phyloP scores from a whole-genome alignment of 2,888 invertebrate genomes.

The Ophion slaviceki region DNA sequence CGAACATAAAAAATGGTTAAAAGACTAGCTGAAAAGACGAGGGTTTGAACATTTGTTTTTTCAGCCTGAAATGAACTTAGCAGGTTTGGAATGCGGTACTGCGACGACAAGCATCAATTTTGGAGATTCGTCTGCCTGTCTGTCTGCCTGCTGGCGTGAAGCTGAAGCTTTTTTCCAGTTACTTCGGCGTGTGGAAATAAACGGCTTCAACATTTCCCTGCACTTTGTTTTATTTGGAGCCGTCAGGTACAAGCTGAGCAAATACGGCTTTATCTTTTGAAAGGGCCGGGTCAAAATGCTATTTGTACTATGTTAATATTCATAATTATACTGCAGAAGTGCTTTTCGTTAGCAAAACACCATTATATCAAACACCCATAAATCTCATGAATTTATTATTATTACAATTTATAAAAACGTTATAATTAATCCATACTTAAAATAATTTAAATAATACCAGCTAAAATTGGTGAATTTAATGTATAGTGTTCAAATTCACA shows the following conservation, averaged over 20 bases:
- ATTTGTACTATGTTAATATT: background rate
- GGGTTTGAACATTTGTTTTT: background rate
- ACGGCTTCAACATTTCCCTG: background rate
- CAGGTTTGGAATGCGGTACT: background rate
- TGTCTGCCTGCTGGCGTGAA: background rate
- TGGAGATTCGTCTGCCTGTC: background rate
- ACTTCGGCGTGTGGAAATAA: background rate
- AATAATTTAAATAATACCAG: background rate
- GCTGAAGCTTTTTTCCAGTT: background rate
- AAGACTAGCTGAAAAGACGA: background rate
- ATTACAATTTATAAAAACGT: too few relatives aligned
- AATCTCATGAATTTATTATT: background rate
- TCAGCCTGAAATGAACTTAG: background rate
- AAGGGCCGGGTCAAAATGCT: background rate
- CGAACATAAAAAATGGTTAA: background rate
- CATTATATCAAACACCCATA: background rate
- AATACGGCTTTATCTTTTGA: background rate
- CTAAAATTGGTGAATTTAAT: background rate
- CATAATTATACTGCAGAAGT: background rate
- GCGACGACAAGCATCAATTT: background rate
- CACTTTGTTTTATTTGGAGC: background rate
- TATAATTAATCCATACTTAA: background rate
- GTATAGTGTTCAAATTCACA: too few relatives aligned
- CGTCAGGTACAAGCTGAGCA: background rate
- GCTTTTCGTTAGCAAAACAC: background rate